Evolutionary conservation across 1,140 invertebrate genomes (phyloP).

Genomic region (Marisa cornuarietis): DNA sequence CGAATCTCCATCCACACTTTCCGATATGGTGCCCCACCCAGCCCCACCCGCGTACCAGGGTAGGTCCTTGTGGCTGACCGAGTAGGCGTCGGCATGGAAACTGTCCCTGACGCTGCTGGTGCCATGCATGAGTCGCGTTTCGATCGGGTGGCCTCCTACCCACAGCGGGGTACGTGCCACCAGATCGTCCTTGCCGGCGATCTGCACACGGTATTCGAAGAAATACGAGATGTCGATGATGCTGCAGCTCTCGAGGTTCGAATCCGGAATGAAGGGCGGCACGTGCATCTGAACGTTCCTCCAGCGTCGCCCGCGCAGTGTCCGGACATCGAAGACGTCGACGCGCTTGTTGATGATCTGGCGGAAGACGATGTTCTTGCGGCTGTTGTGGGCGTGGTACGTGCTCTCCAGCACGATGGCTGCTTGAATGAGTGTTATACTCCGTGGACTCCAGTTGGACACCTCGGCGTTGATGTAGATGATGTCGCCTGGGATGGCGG

Average conservation of each 20-base stretch:
- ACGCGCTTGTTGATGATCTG: slow-evolving; percentile 62
- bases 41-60: slow-evolving; percentile 25
- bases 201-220: slow-evolving; percentile 50
- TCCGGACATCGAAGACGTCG: slow-evolving; percentile 54
- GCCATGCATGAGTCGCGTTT: not conserved
- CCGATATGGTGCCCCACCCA: slow-evolving; percentile 10
- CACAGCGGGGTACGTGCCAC: slow-evolving; percentile 16
- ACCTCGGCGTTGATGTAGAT: slow-evolving; percentile 59
- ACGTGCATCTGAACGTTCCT: slow-evolving; percentile 57
- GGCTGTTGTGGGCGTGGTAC: slow-evolving; percentile 56
- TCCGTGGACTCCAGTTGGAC: slow-evolving; percentile 48
- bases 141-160: slow-evolving; percentile 18
- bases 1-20: slow-evolving; percentile 30
- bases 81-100: slow-evolving; percentile 1
- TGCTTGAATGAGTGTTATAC: slow-evolving; percentile 55
- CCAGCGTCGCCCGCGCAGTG: slow-evolving; percentile 58
- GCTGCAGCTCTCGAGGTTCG: slow-evolving; percentile 55
- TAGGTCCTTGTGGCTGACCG: slow-evolving; percentile 6
- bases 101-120: not conserved
- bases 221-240: slow-evolving; percentile 62
- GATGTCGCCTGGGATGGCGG: slow-evolving; percentile 60
- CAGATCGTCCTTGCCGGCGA: slow-evolving; percentile 27
- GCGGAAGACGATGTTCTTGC: slow-evolving; percentile 46
- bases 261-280: slow-evolving; percentile 63
- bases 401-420: slow-evolving; percentile 49